Evolutionary conservation across 2,113 vertebrate genomes (phyloP).

Genomic region (Oncorhynchus kisutch): DNA sequence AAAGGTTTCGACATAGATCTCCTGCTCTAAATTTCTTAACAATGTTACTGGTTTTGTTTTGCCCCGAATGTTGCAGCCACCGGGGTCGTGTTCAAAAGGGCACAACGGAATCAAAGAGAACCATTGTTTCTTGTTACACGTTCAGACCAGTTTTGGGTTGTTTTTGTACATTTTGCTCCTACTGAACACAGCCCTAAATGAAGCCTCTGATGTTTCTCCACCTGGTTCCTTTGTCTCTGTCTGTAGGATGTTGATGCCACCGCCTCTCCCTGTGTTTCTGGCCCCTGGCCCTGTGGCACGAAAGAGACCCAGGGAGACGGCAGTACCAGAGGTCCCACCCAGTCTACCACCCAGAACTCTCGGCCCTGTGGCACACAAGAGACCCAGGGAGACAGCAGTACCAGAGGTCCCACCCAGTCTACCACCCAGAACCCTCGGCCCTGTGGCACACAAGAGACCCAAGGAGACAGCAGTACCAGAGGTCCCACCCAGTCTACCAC

Average conservation of each 20-base stretch:
- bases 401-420: conserved; percentile 7
- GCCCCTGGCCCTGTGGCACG: conserved; percentile 38
- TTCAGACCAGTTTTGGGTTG: background rate
- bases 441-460: too few relatives aligned
- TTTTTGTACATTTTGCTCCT: background rate
- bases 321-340: conserved; percentile 15
- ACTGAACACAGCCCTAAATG: background rate
- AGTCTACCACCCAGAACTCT: conserved; percentile 12
- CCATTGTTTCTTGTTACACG: too few relatives aligned
- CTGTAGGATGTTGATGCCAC: conserved; percentile 74
- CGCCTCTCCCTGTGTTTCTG: conserved; percentile 55
- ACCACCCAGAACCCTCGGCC: too few relatives aligned
- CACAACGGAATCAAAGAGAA: background rate
- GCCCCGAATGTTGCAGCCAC: background rate
- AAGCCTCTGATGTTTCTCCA: too few relatives aligned
- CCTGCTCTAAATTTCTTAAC: too few relatives aligned
- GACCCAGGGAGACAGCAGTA: conserved; percentile 47
- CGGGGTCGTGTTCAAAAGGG: background rate
- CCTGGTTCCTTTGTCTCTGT: background rate
- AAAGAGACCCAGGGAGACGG: conserved; percentile 61
- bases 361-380: conserved; percentile 54
- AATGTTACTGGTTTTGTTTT: background rate
- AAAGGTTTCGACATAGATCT: conserved; percentile 55
- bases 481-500: too few relatives aligned
- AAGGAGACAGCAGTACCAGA: too few relatives aligned